Base-by-base conservation (phyloP, 2,797 vertebrate species). In the Ctenopoma kingsleyae region DNA sequence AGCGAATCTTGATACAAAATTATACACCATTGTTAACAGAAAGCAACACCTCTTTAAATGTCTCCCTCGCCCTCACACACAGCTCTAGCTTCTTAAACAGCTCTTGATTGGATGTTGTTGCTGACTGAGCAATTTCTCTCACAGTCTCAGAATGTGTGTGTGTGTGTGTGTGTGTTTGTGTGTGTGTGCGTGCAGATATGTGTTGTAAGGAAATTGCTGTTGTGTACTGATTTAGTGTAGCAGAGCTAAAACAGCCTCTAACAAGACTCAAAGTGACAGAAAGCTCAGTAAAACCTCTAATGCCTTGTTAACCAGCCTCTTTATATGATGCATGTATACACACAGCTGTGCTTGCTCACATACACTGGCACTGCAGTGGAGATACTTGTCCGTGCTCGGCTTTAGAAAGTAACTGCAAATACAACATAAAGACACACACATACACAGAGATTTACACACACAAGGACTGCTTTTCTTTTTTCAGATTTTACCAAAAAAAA, bases 241-340 rank as follows among this genome's bases (percentile, higher is more conserved):
- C 68, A 19, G 78, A 82, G 78, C 73, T 82, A 80, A 82, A 80
- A 63, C 62, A 63, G 76, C 51, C 27, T 70, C 62, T 80, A 81
- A 91, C 76, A 79, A 76, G 80, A 82, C 58, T 79, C 51, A 73
- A 75, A 87, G 74, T 91, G 88, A 84, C 85, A 87, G 80, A 78
- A 68, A 82, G 70, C 73, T 66, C 36, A 67, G 71, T 55, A 32
- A 73, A 71, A 74, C 36, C 43, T 16, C 74, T 91, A 86, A 88
- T 82, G 69, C 78, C 73, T 78, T 74, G 64, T 88, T 83, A 88
- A 74, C 71, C 76, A 68, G 49, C 65, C 66, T 52, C 54, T 19
- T 62, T 49, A 73, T 53, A 73, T 72, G 47, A 54, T 35, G 43
- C 22, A 61, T 46, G 46, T 40, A 56, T 17, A 65, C 52, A 62